Conservation (phyloP, 2,888 invertebrate genomes). For the Drosophila rellima region DNA sequence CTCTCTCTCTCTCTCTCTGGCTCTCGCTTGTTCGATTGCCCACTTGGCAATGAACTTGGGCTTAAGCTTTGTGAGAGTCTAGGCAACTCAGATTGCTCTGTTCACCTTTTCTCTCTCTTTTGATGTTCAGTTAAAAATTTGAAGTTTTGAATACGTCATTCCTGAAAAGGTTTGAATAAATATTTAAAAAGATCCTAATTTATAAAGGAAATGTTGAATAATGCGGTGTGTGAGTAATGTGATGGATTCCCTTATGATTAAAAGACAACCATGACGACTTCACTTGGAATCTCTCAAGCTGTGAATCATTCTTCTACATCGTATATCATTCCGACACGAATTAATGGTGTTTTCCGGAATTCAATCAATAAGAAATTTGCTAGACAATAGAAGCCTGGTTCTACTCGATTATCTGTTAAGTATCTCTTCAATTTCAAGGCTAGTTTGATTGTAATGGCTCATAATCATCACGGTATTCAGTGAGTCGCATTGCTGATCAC, state of each 20-base stretch:
- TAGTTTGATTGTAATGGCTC: constrained; percentile 8
- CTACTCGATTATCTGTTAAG: background rate
- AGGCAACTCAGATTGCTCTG: constrained; percentile 20
- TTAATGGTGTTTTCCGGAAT: constrained; percentile 2
- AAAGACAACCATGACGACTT: constrained; percentile 39
- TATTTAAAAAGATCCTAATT: background rate
- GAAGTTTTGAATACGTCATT: constrained; percentile 22
- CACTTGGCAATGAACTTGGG: constrained; percentile 73
- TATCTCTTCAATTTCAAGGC: background rate
- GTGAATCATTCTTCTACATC: constrained; percentile 45
- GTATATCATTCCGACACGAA: constrained; percentile 8
- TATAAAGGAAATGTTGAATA: constrained; percentile 6
- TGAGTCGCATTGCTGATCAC: constrained; percentile 3
- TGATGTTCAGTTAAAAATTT: constrained; percentile 37
- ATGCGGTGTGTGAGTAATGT: constrained; percentile 54
- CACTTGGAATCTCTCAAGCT: constrained; percentile 5
- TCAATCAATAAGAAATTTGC: background rate
- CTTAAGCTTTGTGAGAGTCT: constrained; percentile 28
- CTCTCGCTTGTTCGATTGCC: constrained; percentile 16
- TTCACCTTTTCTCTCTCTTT: constrained; percentile 22
- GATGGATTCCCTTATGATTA: constrained; percentile 52
- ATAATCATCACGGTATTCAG: constrained; percentile 8
- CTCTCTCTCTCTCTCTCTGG: constrained; percentile 4
- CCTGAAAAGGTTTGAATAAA: constrained; percentile 22
- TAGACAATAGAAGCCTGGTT: constrained; percentile 2